A percentile compares a stretch with the other conserved stretches of the same genome.
Evolutionary conservation across 2,888 invertebrate genomes (phyloP).

Genomic region (Trichopria drosophilae): DNA sequence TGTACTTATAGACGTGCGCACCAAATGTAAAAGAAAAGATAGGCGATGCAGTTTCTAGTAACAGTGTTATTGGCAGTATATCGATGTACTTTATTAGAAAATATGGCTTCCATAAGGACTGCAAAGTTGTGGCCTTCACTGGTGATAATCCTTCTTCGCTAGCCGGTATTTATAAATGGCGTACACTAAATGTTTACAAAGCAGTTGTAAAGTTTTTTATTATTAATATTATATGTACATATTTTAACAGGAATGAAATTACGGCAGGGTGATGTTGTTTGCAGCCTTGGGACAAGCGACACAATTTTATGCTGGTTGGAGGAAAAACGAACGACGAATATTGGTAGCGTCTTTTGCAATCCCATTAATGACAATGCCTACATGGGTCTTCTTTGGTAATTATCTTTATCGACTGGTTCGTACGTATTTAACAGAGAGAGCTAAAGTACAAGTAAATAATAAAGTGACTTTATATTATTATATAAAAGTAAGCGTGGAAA

Average conservation of each 20-base stretch:
- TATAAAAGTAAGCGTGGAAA: background rate
- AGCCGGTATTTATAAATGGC: slow-evolving; percentile 63
- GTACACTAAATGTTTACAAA: background rate
- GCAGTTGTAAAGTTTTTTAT: background rate
- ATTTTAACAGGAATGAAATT: slow-evolving; percentile 72
- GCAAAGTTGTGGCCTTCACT: slow-evolving; percentile 85
- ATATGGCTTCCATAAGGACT: slow-evolving; percentile 80
- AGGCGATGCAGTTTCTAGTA: slow-evolving; percentile 73
- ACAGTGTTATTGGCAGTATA: slow-evolving; percentile 72
- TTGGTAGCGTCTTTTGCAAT: slow-evolving; percentile 87
- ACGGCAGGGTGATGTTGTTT: slow-evolving; percentile 78
- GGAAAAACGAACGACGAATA: slow-evolving; percentile 68
- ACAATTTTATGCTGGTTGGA: slow-evolving; percentile 80
- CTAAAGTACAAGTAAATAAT: no score
- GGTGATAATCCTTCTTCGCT: slow-evolving; percentile 93
- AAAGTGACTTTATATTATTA: no score
- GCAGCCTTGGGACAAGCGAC: slow-evolving; percentile 93
- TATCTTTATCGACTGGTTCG: no score
- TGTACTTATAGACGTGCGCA: slow-evolving; percentile 68
- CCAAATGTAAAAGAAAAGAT: slow-evolving; percentile 74
- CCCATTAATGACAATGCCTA: slow-evolving; percentile 77
- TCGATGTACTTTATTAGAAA: slow-evolving; percentile 81
- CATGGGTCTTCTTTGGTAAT: slow-evolving; percentile 88
- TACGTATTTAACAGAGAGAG: no score
- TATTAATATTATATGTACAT: background rate